Evolutionary conservation across 2,888 invertebrate genomes (phyloP), one percentile per base, ranked within the genome.

Genomic region (Eupithecia inturbata): DNA sequence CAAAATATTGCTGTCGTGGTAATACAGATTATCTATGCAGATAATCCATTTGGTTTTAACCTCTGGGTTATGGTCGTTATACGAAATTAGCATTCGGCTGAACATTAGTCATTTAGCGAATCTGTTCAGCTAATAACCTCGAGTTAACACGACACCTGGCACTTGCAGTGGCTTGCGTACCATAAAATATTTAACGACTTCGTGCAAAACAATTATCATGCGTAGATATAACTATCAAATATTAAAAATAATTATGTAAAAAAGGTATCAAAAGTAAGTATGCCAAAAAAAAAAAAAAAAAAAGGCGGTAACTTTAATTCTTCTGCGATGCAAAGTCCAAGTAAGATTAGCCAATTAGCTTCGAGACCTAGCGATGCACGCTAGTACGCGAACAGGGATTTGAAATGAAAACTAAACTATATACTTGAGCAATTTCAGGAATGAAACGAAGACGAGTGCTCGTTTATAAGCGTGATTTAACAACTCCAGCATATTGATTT

Each of bases 391-490:
- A 62, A 53, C 41, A 39, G 67, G 31, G 80, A 78, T 83, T 81
- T 78, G 80, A 85, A 85, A 86, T 84, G 82, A 85, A 87, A 88
- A 87, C 87, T 87, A 87, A 82, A 86, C 81, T 88, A 82, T 88
- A 88, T 88, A 88, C 88, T 91, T 90, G 83, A 89, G 89, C 88
- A 91, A 91, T 92, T 93, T 94, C 88, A 93, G 93, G 88, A 93
- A 92, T 91, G 92, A 92, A 94, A 94, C 92, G 95, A 95, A 95
- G 95, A 95, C 95, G 95, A 95, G 94, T 94, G 91, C 93, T 94
- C 94, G 93, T 94, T 95, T 95, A 95, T 95, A 95, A 95, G 95
- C 96, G 96, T 96, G 96, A 96, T 96, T 96, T 96, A 96, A 96
- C 96, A 96, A 96, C 96, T 96, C 96, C 96, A 96, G 96, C 96